Evolutionary conservation across 2,113 vertebrate species (phyloP), one percentile per base, ranked within the genome.

Genomic region (Mola mola): DNA sequence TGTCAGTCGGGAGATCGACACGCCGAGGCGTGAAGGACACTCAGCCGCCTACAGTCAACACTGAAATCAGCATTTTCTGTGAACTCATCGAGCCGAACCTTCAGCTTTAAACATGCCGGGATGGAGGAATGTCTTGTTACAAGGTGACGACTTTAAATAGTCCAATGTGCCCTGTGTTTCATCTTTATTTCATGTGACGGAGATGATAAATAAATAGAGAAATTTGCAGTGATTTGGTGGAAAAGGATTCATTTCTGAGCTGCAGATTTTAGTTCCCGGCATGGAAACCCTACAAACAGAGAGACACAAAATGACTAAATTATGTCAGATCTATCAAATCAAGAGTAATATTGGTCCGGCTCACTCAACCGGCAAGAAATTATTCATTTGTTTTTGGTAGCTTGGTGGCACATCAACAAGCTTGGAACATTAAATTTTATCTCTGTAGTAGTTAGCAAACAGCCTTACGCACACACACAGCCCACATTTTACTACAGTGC

Each of bases 121-220:
- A 21, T 41, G 37, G 42, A 52, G 34, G 15, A 36, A 63, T 62
- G 50, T 75, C 21, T 74, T 50, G 52, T 74, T 64, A 63, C 47
- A 40, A 33, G 50, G 36, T 62, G 75, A 57, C 67, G 51, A 57
- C 44, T n/a, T 58, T 48, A 47, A 38, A 51, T 16, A 49, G 43
- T 52, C 41, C 37, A 51, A 21, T 48, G 16, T 70, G 34, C 20
- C 29, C 57, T 37, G 29, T 65, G 46, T 42, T 46, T 26, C 9
- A 41, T 61, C 36, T 46, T 44, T 49, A 16, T 25, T 67, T 17
- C 13, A 1, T 2, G 1, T n/a, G 24, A 37, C n/a, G 42, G 57
- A 66, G 36, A 50, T 22, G 41, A 26, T 5, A 28, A 78, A 66
- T 66, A 72, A 78, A 67, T 25, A 42, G 7, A 59, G 40, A 28